These are phyloP conservation scores for Myiopsitta monachus DNA, from an alignment of 2,113 vertebrate species.

Conservation along the genomic window DNA sequence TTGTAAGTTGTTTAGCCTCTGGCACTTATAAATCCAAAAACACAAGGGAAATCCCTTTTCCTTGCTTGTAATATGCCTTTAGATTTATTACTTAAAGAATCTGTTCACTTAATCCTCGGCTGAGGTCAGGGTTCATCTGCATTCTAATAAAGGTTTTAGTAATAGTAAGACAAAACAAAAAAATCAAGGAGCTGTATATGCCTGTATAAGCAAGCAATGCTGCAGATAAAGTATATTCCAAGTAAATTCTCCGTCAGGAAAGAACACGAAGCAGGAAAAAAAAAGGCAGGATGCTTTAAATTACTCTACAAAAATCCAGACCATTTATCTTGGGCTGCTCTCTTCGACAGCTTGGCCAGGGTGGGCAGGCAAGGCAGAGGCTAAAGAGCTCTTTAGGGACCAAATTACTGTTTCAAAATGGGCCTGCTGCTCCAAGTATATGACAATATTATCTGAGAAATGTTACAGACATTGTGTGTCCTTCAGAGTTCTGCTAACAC, in stretches of 20 bases:
- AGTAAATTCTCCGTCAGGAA: slow-evolving; percentile 55
- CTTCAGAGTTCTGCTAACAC: slow-evolving; percentile 70
- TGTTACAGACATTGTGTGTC: slow-evolving; percentile 70
- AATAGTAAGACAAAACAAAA: slow-evolving; percentile 60
- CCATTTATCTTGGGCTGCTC: slow-evolving; percentile 76
- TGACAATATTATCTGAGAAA: slow-evolving; percentile 78
- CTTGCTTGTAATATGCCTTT: slow-evolving; percentile 83
- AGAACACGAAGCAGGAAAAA: slow-evolving; percentile 13
- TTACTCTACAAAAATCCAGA: slow-evolving; percentile 75
- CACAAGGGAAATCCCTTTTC: slow-evolving; percentile 82
- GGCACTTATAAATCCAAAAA: slow-evolving; percentile 84
- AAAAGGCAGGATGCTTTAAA: slow-evolving; percentile 68
- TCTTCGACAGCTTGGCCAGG: slow-evolving; percentile 74
- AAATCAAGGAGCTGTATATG: slow-evolving; percentile 49
- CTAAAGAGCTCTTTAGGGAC: slow-evolving; percentile 79
- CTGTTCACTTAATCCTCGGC: slow-evolving; percentile 78
- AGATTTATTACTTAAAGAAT: slow-evolving; percentile 85
- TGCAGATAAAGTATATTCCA: slow-evolving; percentile 56
- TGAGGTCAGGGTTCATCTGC: slow-evolving; percentile 75
- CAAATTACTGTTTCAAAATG: slow-evolving; percentile 80
- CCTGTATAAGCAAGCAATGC: slow-evolving; percentile 47
- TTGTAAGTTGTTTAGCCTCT: slow-evolving; percentile 85
- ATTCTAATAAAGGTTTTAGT: slow-evolving; percentile 75
- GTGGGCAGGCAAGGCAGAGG: slow-evolving; percentile 72
- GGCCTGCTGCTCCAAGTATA: slow-evolving; percentile 74